Base-by-base conservation (phyloP, 2,797 vertebrate species). In the Oreochromis grahami region DNA sequence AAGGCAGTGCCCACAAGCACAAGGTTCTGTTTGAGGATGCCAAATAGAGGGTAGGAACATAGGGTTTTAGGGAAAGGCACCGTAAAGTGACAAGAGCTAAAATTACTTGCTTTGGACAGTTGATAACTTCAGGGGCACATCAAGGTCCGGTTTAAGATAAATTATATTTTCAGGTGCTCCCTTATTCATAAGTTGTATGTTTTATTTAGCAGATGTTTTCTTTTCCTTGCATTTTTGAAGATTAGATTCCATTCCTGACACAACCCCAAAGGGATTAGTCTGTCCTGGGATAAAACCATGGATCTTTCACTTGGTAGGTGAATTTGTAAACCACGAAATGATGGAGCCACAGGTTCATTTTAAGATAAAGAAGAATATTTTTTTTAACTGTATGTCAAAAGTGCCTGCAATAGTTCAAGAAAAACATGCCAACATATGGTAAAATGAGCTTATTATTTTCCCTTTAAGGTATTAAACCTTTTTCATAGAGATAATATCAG, bases 21-120 rank as follows among this genome's bases (percentile, higher is more conserved):
- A 53, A 77, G 32, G n/a, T 21, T 77, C 34, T 15, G 68, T 48
- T 72, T 74, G 24, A 50, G 68, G 26, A 74, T 32, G 70, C 26
- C 70, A 74, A 74, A 74, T 74, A 32, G 48, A 12, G 26, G 43
- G 70, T 74, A 32, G 70, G 70, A 32, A 50, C 45, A 50, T 32
- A 74, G 17, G 26, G 43, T 72, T 19, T 72, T 29, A 48, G 24
- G 24, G 24, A 72, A 72, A 29, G 70, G 17, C 45, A 74, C 4
- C 7, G 7, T 50, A 13, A 32, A 74, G 10, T 50, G 70, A 50
- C 45, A 34, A 74, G 70, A 50, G 45, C 70, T 74, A 32, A 74
- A 50, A 74, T 50, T 11, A 32, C 17, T 50, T 50, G 45, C 10
- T 74, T 50, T 48, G 45, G 26, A 50, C 26, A 50, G 43, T 32